Evolutionary conservation across 2,888 invertebrate genomes (phyloP), one percentile per base, ranked within the genome.

Genomic region (Ectobius pallidus): DNA sequence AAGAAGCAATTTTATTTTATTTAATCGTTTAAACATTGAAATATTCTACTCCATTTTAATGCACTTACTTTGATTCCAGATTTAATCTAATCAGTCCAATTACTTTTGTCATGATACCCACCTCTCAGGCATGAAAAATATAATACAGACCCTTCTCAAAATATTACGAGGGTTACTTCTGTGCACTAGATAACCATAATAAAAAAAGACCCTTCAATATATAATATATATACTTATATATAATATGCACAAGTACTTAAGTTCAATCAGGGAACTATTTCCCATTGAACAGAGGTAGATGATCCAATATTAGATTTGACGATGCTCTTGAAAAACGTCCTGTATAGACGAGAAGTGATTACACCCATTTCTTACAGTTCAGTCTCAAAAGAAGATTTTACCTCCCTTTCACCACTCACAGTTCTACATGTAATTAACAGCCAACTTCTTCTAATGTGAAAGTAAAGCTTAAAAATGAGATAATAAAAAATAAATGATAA

Each of bases 241-340:
- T 30, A 2, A 16, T 30, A 58, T n/a, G n/a, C 58, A 58, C 58
- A 58, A 30, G 32, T 58, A 58, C 58, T 30, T n/a, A 30, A 58
- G n/a, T 30, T 58, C 58, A 58, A 25, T 32, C 46, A n/a, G 69
- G 69, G 52, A 69, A 20, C n/a, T 22, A 49, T 22, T 39, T 69
- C 69, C 52, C 69, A 30, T 18, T 25, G 16, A 34, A 52, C 49
- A 69, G 69, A 69, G 69, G 69, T 69, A 69, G 69, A 69, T 69
- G n/a, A 69, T 65, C n/a, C 20, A 42, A 44, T 42, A 42, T 25
- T 65, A 16, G 22, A 20, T 46, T 65, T 16, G 9, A 18, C 20
- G 42, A 65, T 52, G 22, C 55, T 49, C 52, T 55, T 30, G n/a
- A n/a, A n/a, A n/a, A n/a, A n/a, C n/a, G n/a, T n/a, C n/a, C n/a